These are phyloP conservation scores for Philhelius pedissequus DNA, from an alignment of 2,888 invertebrate genomes.

Conservation along the genomic window DNA sequence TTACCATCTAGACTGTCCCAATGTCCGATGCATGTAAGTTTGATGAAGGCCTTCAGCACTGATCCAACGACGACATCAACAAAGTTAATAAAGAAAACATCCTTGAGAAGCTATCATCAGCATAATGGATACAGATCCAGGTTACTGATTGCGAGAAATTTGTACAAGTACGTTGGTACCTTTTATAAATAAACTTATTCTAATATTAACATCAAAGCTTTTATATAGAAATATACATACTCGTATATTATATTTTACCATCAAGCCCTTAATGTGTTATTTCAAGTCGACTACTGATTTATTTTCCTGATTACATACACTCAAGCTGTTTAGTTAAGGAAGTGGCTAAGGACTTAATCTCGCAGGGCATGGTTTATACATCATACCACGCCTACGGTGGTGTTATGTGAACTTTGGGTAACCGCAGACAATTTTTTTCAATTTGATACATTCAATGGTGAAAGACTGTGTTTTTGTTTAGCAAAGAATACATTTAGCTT, in stretches of 20 bases:
- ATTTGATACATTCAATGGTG: too few species aligned
- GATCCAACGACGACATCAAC: background rate
- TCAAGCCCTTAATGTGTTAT: background rate
- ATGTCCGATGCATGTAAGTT: background rate
- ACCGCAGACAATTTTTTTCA: too few species aligned
- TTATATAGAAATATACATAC: too few species aligned
- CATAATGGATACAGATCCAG: slow-evolving; percentile 1
- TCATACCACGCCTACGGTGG: too few species aligned
- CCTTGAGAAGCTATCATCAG: background rate
- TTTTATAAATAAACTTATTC: background rate
- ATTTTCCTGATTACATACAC: background rate
- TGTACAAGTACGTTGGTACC: too few species aligned
- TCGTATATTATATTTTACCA: too few species aligned
- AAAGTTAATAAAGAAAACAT: slow-evolving; percentile 13
- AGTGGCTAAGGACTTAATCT: too few species aligned
- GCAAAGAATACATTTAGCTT: too few species aligned
- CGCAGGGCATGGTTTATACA: too few species aligned
- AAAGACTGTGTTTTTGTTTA: too few species aligned
- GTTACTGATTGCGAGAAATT: slow-evolving; percentile 10
- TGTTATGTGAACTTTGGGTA: too few species aligned
- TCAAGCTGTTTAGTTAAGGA: too few species aligned
- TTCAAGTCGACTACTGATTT: background rate
- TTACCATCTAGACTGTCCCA: background rate
- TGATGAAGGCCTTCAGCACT: background rate
- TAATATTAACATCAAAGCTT: background rate